Percentiles rank a stretch among this genome's conserved stretches.
These are phyloP conservation scores for Turdus rufiventris DNA, from an alignment of 2,113 vertebrate genomes.

Conservation along the genomic window DNA sequence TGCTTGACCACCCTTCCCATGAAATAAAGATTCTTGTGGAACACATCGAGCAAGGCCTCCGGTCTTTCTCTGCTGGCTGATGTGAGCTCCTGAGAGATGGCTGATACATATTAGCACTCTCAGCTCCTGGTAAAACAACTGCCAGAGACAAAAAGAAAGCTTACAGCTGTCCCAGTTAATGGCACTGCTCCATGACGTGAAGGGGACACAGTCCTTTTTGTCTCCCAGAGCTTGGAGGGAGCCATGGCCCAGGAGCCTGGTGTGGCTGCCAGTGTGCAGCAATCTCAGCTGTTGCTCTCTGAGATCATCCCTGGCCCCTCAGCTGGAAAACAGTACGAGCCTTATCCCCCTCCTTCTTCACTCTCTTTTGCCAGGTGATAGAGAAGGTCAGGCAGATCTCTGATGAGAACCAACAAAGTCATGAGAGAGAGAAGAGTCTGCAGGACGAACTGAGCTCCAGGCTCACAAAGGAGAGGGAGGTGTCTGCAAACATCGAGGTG, in stretches of 20 bases:
- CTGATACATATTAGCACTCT: too few relatives aligned
- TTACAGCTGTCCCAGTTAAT: background rate
- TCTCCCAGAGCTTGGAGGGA: background rate
- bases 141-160: too few relatives aligned
- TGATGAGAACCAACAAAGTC: background rate
- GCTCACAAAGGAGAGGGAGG: background rate
- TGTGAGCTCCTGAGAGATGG: too few relatives aligned
- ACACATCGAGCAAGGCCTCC: too few relatives aligned
- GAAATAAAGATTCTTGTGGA: too few relatives aligned
- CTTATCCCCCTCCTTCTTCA: background rate
- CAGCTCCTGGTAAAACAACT: too few relatives aligned
- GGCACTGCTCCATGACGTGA: fast-evolving
- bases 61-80: too few relatives aligned
- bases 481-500: background rate
- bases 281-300: fast-evolving
- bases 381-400: slow-evolving; percentile 64
- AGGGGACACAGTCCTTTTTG: background rate
- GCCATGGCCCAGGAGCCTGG: background rate
- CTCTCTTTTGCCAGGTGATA: slow-evolving; percentile 45
- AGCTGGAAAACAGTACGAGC: background rate
- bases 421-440: slow-evolving; percentile 32
- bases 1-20: too few relatives aligned
- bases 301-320: background rate
- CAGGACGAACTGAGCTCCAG: slow-evolving; percentile 36
- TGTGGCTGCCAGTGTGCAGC: fast-evolving